Percentiles rank a stretch among this genome's conserved stretches.
Conservation (phyloP, 92 coral and sea anemone genomes). For the Plumapathes pennacea region DNA sequence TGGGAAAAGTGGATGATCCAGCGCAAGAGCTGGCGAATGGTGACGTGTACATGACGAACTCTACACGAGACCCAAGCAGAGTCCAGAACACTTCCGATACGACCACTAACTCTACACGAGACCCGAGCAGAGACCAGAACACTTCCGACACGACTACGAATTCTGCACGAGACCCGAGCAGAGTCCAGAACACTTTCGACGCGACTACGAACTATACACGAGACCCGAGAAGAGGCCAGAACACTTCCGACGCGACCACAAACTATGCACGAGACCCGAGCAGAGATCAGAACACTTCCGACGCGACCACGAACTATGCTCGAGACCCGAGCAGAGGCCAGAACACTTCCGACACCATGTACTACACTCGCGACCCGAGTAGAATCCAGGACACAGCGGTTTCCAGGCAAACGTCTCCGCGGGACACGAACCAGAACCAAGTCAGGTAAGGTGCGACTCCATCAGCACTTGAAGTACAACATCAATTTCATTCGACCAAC, state of each 20-base stretch:
- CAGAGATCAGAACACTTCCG: constrained; percentile 6
- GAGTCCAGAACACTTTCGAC: too few species aligned
- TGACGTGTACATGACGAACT: constrained; percentile 81
- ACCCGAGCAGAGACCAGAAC: constrained; percentile 28
- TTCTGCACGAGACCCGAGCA: too few species aligned
- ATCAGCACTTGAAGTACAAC: too few species aligned
- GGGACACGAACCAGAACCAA: constrained; percentile 47
- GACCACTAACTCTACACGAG: constrained; percentile 87
- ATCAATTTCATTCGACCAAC: too few species aligned
- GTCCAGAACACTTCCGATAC: constrained; percentile 2
- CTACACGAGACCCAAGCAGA: constrained; percentile 67
- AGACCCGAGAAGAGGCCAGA: too few species aligned
- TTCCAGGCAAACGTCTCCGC: constrained; percentile 80
- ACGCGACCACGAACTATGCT: constrained; percentile 82
- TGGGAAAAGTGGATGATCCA: constrained; percentile 86
- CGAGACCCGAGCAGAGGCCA: constrained; percentile 54
- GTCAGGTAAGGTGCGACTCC: too few species aligned
- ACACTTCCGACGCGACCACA: too few species aligned
- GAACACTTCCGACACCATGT: constrained; percentile 49
- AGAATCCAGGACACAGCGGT: constrained; percentile 8
- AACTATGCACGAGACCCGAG: constrained; percentile 77
- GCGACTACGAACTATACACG: too few species aligned
- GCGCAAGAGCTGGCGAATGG: constrained; percentile 77
- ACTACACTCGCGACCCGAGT: constrained; percentile 72
- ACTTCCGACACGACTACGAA: too few species aligned